Base-by-base conservation (phyloP, 1,140 invertebrate species). In the Lordiphosa stackelbergi region DNA sequence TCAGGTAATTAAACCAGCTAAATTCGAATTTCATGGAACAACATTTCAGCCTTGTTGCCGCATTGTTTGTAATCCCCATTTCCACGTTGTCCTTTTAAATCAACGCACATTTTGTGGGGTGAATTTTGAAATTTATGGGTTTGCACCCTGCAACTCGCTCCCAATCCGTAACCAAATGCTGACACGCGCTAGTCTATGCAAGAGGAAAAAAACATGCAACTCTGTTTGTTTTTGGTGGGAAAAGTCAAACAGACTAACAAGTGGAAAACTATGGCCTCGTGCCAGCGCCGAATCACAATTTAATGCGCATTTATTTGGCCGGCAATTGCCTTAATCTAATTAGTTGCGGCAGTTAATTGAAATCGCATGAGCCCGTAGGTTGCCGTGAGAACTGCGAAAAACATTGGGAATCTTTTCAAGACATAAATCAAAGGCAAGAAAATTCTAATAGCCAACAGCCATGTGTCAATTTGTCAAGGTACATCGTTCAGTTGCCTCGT, bases 401-500 rank as follows among this genome's bases (percentile, higher is more conserved):
- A 40, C 16, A 41, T 31, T 5, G 6, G 9, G 38, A 34, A 46
- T n/a, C 6, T 35, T 35, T 38, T 40, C 12, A 36, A 36, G 31
- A 42, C 58, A 69, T 66, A 79, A 79, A 79, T 79, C 74, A 79
- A 78, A 73, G 55, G 12, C 52, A 42, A 12, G 48, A 37, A 56
- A 60, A 56, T 71, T 70, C 55, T 66, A 63, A 68, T 68, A 59
- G 59, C 68, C 43, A n/a, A 28, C 40, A 52, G 81, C 78, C 62
- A 85, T 73, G 66, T 84, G 78, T 85, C 73, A 84, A 84, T 84
- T 84, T 78, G 78, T 73, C 73, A 84, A 79, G 78, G 79, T 84
- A 78, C 72, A 84, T 84, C 74, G 73, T 56, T 84, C 72, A 75
- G 66, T 56, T 45, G 47, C 69, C 38, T 37, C 63, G 58, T 42